These are phyloP conservation scores for Hylaeus volcanicus DNA, from an alignment of 1,140 invertebrate species.

Conservation along the genomic window DNA sequence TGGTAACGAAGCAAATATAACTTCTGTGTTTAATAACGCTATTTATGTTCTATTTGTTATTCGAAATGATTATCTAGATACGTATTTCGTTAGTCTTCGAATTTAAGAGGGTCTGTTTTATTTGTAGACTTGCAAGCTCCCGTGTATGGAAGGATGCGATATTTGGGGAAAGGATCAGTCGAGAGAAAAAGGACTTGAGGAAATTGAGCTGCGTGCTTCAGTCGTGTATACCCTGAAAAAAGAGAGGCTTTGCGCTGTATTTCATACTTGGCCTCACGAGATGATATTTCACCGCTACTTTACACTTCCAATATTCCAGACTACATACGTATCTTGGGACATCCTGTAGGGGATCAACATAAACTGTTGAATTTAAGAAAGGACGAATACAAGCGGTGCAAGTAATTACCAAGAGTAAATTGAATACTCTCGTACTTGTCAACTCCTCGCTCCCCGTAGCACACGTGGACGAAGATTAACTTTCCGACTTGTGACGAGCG, in stretches of 20 bases:
- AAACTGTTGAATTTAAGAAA: too few relatives aligned
- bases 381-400: not conserved
- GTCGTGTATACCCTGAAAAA: not conserved
- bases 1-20: too few relatives aligned
- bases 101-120: not conserved
- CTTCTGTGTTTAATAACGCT: too few relatives aligned
- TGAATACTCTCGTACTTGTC: constrained; percentile 39
- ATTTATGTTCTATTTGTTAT: too few relatives aligned
- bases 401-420: constrained; percentile 43
- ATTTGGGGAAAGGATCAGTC: not conserved
- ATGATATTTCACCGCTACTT: not conserved
- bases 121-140: too few relatives aligned
- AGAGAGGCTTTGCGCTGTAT: not conserved
- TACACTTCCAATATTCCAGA: not conserved
- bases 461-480: constrained; percentile 34
- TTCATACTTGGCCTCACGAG: not conserved
- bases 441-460: not conserved
- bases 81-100: not conserved
- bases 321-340: not conserved
- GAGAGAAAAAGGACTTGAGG: constrained; percentile 6
- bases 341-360: not conserved
- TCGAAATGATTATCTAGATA: too few relatives aligned
- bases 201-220: not conserved
- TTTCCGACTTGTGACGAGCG: constrained; percentile 30
- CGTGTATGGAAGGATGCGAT: not conserved